These are phyloP conservation scores for Drosophila aff. DNA, from an alignment of 1,140 invertebrate species.

Conservation along the genomic window DNA sequence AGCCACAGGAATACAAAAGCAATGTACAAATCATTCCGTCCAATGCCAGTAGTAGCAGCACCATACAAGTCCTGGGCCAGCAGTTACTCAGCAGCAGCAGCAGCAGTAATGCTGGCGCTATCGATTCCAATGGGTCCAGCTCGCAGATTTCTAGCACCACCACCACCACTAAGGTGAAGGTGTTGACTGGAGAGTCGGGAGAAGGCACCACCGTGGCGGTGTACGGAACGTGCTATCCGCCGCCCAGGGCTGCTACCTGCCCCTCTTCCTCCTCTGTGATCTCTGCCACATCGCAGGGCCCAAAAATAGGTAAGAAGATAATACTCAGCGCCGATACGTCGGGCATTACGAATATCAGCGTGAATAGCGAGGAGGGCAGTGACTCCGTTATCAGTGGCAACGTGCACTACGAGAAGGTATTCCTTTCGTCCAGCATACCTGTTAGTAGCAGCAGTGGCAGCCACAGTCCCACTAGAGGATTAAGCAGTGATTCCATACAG, in stretches of 20 bases:
- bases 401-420: constrained; percentile 82
- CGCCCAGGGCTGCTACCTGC: constrained; percentile 1
- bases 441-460: constrained; percentile 37
- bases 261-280: constrained; percentile 14
- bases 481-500: constrained; percentile 28
- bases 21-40: constrained; percentile 85
- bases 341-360: constrained; percentile 78
- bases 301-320: constrained; percentile 78
- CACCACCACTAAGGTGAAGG: constrained; percentile 79
- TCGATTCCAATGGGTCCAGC: constrained; percentile 44
- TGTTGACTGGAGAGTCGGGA: constrained; percentile 49
- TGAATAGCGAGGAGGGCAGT: constrained; percentile 64
- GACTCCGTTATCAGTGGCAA: constrained; percentile 70
- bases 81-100: constrained; percentile 31
- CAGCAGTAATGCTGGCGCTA: constrained; percentile 58
- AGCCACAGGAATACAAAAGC: constrained; percentile 77
- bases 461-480: constrained; percentile 13
- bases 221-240: constrained; percentile 79
- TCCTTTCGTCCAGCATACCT: constrained; percentile 75
- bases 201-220: constrained; percentile 67
- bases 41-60: constrained; percentile 70
- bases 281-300: constrained; percentile 54
- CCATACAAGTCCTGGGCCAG: constrained; percentile 71
- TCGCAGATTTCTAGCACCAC: constrained; percentile 56
- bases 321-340: constrained; percentile 80